Conservation (phyloP, 64 coral and sea anemone genomes). For the Actinia equina region DNA sequence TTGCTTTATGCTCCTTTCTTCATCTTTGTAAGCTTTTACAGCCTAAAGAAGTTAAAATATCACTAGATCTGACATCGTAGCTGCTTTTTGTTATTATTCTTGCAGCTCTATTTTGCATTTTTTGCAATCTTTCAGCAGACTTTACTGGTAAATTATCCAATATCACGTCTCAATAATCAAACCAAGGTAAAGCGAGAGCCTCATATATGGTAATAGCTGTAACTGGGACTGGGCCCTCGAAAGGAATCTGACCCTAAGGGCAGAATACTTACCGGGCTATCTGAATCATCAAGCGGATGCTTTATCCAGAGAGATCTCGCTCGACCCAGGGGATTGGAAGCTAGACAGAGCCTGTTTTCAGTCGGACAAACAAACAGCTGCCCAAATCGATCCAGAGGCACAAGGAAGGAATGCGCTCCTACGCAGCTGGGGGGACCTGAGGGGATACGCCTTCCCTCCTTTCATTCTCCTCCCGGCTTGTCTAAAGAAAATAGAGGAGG, state of each 20-base stretch:
- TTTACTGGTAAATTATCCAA: too few relatives aligned
- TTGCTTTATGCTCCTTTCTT: too few relatives aligned
- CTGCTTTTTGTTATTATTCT: too few relatives aligned
- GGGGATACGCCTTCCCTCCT: neutral
- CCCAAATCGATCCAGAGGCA: conserved; percentile 2
- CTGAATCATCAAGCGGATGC: neutral
- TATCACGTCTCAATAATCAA: too few relatives aligned
- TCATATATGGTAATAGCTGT: too few relatives aligned
- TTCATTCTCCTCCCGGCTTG: conserved; percentile 8
- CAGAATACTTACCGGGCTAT: conserved; percentile 3
- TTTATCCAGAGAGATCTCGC: neutral
- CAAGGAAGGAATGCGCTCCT: neutral
- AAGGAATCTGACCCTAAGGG: neutral
- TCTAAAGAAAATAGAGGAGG: conserved; percentile 27
- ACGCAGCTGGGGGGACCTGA: neutral
- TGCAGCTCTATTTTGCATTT: too few relatives aligned
- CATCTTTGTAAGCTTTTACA: too few relatives aligned
- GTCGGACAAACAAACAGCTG: neutral
- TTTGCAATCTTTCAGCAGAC: too few relatives aligned
- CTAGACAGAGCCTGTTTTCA: neutral
- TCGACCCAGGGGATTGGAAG: conserved; percentile 11
- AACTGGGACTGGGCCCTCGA: neutral
- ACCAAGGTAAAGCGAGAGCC: too few relatives aligned
- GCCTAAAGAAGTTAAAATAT: too few relatives aligned
- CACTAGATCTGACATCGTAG: too few relatives aligned